Percentiles rank a stretch among this genome's conserved stretches.
These are phyloP conservation scores for Ochotona princeps DNA, from an alignment of 2,113 vertebrate genomes.

Conservation along the genomic window DNA sequence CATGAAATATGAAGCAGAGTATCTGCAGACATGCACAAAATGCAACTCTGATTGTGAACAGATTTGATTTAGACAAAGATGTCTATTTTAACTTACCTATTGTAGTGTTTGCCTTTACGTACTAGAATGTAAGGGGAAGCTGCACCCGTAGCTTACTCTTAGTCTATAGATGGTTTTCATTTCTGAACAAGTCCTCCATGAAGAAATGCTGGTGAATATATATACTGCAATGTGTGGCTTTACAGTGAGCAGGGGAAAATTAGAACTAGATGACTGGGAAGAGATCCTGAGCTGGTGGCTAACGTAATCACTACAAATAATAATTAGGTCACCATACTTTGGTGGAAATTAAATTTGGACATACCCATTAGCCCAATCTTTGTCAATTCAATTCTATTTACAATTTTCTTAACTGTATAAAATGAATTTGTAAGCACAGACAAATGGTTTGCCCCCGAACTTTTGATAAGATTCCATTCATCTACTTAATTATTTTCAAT, in stretches of 20 bases:
- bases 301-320: neutral
- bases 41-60: neutral
- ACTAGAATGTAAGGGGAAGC: neutral
- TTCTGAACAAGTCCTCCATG: neutral
- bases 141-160: neutral
- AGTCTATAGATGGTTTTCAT: slow-evolving; percentile 7
- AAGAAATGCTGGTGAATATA: neutral
- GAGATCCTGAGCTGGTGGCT: neutral
- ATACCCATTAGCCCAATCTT: neutral
- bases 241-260: neutral
- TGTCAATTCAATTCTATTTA: neutral
- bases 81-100: neutral
- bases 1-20: neutral
- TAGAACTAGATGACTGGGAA: neutral
- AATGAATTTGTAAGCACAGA: neutral
- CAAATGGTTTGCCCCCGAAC: neutral
- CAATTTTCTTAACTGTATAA: neutral
- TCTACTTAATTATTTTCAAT: neutral
- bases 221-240: neutral
- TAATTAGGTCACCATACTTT: neutral
- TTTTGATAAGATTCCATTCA: neutral
- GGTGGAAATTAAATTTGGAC: neutral
- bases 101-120: neutral
- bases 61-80: neutral
- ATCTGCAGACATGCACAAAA: neutral